A percentile compares a stretch with the other conserved stretches of the same genome.
phyloP scores from a whole-genome alignment of 2,113 vertebrate species.

The Malurus cyaneus region DNA sequence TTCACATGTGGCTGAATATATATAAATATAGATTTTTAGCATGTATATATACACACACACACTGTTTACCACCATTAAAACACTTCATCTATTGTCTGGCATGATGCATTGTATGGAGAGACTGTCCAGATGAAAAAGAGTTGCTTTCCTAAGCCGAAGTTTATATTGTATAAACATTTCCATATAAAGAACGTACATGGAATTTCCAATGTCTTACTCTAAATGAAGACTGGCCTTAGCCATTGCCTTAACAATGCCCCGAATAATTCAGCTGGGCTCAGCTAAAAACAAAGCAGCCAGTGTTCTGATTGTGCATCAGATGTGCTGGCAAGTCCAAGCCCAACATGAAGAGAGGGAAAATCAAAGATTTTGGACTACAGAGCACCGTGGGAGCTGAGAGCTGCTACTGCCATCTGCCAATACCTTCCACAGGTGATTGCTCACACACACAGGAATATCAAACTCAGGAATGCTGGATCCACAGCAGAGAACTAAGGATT shows the following conservation, averaged over 20 bases:
- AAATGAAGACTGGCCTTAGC: conserved; percentile 15
- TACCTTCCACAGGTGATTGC: neutral
- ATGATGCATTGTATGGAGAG: conserved; percentile 49
- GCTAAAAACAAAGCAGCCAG: neutral
- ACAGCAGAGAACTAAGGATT: neutral
- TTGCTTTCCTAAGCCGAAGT: conserved; percentile 6
- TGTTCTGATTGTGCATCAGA: neutral
- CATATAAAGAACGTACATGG: conserved; percentile 38
- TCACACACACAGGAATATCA: accelerated
- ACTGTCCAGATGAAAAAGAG: conserved; percentile 41
- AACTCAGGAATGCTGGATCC: neutral
- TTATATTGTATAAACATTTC: conserved; percentile 34
- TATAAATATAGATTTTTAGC: conserved; percentile 38
- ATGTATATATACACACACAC: neutral
- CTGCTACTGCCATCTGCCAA: neutral
- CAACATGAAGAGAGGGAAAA: neutral
- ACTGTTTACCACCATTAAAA: conserved; percentile 28
- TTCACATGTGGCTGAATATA: neutral
- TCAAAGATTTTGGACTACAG: neutral
- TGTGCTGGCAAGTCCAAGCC: neutral
- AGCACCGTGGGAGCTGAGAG: neutral
- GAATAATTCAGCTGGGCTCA: neutral
- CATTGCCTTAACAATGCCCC: conserved; percentile 15
- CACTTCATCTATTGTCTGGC: conserved; percentile 65
- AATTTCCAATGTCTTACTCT: conserved; percentile 9